These are phyloP conservation scores for Hydriomena furcata DNA, from an alignment of 2,888 invertebrate species.

Conservation along the genomic window DNA sequence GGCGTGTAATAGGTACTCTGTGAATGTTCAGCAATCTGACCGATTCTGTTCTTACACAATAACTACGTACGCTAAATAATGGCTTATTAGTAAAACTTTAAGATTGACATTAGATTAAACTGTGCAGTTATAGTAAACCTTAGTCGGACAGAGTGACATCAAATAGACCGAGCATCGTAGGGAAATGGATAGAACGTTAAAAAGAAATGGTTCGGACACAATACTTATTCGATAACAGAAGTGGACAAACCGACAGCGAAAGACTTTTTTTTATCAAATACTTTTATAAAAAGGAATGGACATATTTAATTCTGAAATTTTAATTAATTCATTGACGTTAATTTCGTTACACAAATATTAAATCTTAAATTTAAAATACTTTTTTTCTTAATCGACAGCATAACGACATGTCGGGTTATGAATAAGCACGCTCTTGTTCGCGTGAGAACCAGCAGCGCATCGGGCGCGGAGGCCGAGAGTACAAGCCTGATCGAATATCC, in stretches of 20 bases:
- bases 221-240: constrained; percentile 53
- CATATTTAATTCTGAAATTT: constrained; percentile 52
- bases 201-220: constrained; percentile 58
- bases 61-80: constrained; percentile 56
- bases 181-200: constrained; percentile 41
- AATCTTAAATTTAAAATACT: constrained; percentile 50
- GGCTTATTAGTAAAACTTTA: constrained; percentile 62
- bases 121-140: constrained; percentile 57
- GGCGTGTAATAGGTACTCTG: constrained; percentile 12
- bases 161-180: constrained; percentile 41
- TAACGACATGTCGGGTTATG: constrained; percentile 33
- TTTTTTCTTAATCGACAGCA: constrained; percentile 52
- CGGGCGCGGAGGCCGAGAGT: not conserved
- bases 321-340: constrained; percentile 48
- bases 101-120: constrained; percentile 63
- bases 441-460: not conserved
- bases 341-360: constrained; percentile 48
- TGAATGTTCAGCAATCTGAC: constrained; percentile 51
- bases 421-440: constrained; percentile 30
- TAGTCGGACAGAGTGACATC: constrained; percentile 45
- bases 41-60: constrained; percentile 51
- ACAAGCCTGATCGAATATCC: constrained; percentile 33
- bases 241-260: constrained; percentile 69
- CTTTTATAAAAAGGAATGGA: constrained; percentile 63
- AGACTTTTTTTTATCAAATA: constrained; percentile 47